Evolutionary conservation across 2,113 vertebrate species (phyloP).

Genomic region (Montifringilla adamsi): DNA sequence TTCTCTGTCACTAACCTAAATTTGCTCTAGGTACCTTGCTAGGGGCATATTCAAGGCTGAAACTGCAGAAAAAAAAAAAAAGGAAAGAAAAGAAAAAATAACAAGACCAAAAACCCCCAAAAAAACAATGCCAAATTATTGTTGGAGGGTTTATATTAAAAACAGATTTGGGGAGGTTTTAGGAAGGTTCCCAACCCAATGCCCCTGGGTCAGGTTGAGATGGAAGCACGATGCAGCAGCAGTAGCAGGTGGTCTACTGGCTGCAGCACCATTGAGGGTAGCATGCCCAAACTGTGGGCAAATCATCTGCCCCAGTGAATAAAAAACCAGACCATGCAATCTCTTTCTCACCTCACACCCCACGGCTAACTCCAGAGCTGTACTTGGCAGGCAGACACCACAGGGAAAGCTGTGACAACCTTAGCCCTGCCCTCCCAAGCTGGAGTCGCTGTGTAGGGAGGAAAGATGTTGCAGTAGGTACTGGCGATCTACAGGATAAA

Average conservation of each 20-base stretch:
- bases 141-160: slow-evolving; percentile 61
- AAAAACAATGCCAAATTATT: slow-evolving; percentile 53
- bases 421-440: slow-evolving; percentile 87
- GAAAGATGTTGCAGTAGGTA: slow-evolving; percentile 89
- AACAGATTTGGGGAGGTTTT: slow-evolving; percentile 69
- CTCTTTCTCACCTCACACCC: slow-evolving; percentile 88
- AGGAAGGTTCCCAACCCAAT: slow-evolving; percentile 71
- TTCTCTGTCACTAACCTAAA: slow-evolving; percentile 72
- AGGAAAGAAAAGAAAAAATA: not conserved
- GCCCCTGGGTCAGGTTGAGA: slow-evolving; percentile 60
- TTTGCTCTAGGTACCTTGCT: slow-evolving; percentile 55
- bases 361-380: slow-evolving; percentile 88
- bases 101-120: not conserved
- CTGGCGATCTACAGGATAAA: slow-evolving; percentile 87
- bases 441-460: slow-evolving; percentile 89
- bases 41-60: slow-evolving; percentile 46
- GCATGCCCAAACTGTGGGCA: slow-evolving; percentile 73
- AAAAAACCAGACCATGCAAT: slow-evolving; percentile 87
- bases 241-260: slow-evolving; percentile 66
- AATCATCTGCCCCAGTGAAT: slow-evolving; percentile 75
- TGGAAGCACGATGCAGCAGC: slow-evolving; percentile 62
- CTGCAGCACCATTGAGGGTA: slow-evolving; percentile 60
- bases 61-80: slow-evolving; percentile 50
- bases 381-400: slow-evolving; percentile 88
- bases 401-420: slow-evolving; percentile 86